Conservation (phyloP, 2,888 invertebrate genomes). For the Brachylomia viminalis region DNA sequence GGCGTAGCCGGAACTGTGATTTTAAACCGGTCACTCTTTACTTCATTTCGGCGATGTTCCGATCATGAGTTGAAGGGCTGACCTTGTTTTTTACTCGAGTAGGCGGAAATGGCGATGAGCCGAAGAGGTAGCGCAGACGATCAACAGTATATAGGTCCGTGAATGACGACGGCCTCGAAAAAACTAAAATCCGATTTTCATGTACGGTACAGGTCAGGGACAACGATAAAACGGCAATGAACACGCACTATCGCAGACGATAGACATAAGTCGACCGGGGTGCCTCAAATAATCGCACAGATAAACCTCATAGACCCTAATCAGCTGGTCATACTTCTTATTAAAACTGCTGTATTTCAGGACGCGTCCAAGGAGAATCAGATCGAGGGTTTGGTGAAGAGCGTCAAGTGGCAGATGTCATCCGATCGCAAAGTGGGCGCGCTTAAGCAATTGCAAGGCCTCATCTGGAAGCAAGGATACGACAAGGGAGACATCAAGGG, state of each 20-base stretch:
- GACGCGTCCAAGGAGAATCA: conserved; percentile 87
- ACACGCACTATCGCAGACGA: not conserved
- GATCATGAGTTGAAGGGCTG: not conserved
- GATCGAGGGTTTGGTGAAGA: conserved; percentile 92
- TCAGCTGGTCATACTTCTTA: conserved; percentile 16
- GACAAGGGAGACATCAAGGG: conserved; percentile 94
- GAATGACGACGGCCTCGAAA: not conserved
- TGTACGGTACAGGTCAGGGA: not conserved
- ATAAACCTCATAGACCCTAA: not conserved
- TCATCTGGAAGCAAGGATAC: conserved; percentile 97
- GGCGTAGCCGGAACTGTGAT: conserved; percentile 17
- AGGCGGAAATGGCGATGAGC: not conserved
- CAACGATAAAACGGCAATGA: not conserved
- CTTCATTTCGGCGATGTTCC: conserved; percentile 2
- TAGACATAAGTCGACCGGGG: not conserved
- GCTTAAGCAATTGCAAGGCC: conserved; percentile 97
- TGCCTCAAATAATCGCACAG: not conserved
- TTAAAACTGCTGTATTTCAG: conserved; percentile 74
- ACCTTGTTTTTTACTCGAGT: not conserved
- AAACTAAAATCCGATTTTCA: not conserved
- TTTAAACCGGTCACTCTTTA: conserved; percentile 8
- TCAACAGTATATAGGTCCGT: not conserved
- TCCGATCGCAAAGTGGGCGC: conserved; percentile 94
- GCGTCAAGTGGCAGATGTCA: conserved; percentile 95
- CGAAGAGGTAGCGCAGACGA: not conserved